Conservation (phyloP, 2,113 vertebrate species). For the Hystrix cristata region DNA sequence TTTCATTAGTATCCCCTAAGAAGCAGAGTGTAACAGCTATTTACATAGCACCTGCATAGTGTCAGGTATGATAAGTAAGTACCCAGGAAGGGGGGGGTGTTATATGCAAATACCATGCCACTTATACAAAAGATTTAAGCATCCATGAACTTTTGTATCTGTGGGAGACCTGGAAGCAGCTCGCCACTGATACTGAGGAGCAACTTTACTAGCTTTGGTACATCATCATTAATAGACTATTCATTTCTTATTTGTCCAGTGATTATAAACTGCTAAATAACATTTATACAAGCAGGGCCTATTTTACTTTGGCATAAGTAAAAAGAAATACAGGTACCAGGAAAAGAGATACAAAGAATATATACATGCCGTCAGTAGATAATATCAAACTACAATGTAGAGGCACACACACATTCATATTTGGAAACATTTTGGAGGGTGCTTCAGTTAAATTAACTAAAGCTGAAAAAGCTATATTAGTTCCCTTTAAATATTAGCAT, state of each 20-base stretch:
- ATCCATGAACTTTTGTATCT: neutral
- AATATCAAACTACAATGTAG: neutral
- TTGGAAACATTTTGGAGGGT: constrained; percentile 5
- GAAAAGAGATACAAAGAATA: neutral
- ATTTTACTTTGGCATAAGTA: neutral
- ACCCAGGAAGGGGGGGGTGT: fast-evolving
- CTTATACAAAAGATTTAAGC: neutral
- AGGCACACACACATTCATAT: neutral
- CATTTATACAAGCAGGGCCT: neutral
- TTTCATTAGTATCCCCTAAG: neutral
- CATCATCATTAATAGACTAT: neutral
- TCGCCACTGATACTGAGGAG: neutral
- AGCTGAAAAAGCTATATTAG: neutral
- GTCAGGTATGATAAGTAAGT: neutral
- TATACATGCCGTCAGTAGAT: neutral
- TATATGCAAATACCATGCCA: no score
- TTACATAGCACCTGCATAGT: neutral
- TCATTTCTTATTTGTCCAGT: neutral
- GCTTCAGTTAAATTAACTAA: neutral
- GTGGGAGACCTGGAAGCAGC: neutral
- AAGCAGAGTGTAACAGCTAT: neutral
- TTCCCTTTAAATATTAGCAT: neutral
- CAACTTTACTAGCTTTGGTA: neutral
- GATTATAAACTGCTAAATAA: neutral
- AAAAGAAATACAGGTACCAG: neutral